Evolutionary conservation across 30 jellyfish, hydroid and myxozoan species (phyloP).

Genomic region (Turritopsis rubra): DNA sequence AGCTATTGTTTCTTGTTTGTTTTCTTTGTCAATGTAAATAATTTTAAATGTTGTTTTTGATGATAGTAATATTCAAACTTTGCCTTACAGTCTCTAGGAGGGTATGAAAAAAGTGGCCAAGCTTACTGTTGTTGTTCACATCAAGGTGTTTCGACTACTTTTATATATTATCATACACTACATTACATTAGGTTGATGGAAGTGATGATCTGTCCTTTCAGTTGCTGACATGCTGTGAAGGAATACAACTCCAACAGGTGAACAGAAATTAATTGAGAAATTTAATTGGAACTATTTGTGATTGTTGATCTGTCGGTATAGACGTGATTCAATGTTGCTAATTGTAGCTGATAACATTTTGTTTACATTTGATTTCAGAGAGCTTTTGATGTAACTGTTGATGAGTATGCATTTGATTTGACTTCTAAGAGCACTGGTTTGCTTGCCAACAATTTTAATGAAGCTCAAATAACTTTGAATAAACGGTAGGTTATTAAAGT

Average conservation of each 20-base stretch:
- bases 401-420: not conserved
- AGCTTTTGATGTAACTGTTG: not conserved
- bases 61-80: too few species aligned
- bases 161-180: too few species aligned
- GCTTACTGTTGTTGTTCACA: too few species aligned
- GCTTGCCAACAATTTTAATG: not conserved
- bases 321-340: too few species aligned
- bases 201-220: not conserved
- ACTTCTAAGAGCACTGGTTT: not conserved
- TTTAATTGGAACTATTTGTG: not conserved
- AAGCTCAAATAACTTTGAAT: not conserved
- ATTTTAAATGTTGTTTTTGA: too few species aligned
- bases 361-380: not conserved
- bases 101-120: too few species aligned
- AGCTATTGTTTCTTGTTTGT: not conserved
- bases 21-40: not conserved
- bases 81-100: too few species aligned
- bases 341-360: not conserved
- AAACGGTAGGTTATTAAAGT: not conserved
- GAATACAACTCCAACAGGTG: not conserved
- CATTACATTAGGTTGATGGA: not conserved
- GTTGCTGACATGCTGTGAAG: constrained; percentile 11
- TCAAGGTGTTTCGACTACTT: too few species aligned
- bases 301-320: too few species aligned
- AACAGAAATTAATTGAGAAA: not conserved